Evolutionary conservation across 2,797 vertebrate genomes (phyloP).

Genomic region (Hyperoplus immaculatus): DNA sequence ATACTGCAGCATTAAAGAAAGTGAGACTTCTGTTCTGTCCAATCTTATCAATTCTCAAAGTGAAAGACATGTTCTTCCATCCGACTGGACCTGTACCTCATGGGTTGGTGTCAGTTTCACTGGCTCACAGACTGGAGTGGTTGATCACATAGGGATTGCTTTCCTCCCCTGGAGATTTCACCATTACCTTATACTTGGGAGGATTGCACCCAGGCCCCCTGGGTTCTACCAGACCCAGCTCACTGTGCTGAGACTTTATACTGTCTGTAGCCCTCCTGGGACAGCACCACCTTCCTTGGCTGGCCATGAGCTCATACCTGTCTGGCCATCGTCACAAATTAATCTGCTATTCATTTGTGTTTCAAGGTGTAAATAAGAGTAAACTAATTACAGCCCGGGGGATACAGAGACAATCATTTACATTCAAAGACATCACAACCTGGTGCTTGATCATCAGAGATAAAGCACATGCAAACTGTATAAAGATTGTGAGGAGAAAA

Average conservation of each 20-base stretch:
- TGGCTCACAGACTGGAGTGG: slow-evolving; percentile 41
- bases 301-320: slow-evolving; percentile 8
- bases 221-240: slow-evolving; percentile 38
- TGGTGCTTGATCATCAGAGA: slow-evolving; percentile 43
- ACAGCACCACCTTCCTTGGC: slow-evolving; percentile 26
- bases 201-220: slow-evolving; percentile 28
- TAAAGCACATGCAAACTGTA: slow-evolving; percentile 46
- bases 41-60: slow-evolving; percentile 50
- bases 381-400: slow-evolving; percentile 40
- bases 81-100: slow-evolving; percentile 42
- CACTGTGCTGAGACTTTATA: slow-evolving; percentile 29
- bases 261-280: slow-evolving; percentile 26
- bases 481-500: not conserved
- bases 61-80: slow-evolving; percentile 58
- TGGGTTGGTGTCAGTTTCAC: slow-evolving; percentile 53
- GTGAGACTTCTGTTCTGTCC: slow-evolving; percentile 38
- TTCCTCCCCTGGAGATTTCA: slow-evolving; percentile 52
- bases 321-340: slow-evolving; percentile 35
- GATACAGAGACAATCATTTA: slow-evolving; percentile 36
- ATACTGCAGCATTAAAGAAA: slow-evolving; percentile 34
- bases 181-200: slow-evolving; percentile 24
- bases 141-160: slow-evolving; percentile 54
- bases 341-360: slow-evolving; percentile 54
- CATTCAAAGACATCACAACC: slow-evolving; percentile 30
- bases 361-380: slow-evolving; percentile 42